phyloP scores from a whole-genome alignment of 1,140 invertebrate genomes.

The Drosophila micromelanica region DNA sequence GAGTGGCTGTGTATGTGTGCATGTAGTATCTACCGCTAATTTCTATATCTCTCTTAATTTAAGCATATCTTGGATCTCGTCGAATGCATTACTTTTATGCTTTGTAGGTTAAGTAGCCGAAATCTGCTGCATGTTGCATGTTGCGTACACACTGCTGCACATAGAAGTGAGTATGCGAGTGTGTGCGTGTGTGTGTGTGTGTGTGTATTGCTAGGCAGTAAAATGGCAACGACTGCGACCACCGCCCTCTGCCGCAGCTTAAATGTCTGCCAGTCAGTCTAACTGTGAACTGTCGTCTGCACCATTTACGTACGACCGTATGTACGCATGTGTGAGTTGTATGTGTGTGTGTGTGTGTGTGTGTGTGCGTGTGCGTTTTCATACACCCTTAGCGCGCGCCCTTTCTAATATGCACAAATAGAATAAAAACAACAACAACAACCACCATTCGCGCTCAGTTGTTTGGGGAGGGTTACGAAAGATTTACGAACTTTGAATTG shows the following conservation, averaged over 20 bases:
- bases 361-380: constrained; percentile 28
- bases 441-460: constrained; percentile 21
- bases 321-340: constrained; percentile 32
- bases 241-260: constrained; percentile 77
- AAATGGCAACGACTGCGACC: constrained; percentile 57
- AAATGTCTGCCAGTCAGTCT: constrained; percentile 77
- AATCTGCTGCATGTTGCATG: constrained; percentile 67
- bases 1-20: constrained; percentile 16
- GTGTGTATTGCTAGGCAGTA: constrained; percentile 30
- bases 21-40: constrained; percentile 52
- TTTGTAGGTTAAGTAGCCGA: constrained; percentile 77
- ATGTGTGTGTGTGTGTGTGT: constrained; percentile 7
- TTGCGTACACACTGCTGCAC: constrained; percentile 20
- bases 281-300: constrained; percentile 66
- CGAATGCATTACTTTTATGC: constrained; percentile 13
- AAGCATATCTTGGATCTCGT: not conserved
- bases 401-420: constrained; percentile 21
- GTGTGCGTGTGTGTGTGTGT: constrained; percentile 19
- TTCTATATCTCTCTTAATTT: constrained; percentile 48
- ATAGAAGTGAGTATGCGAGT: not conserved
- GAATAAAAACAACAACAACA: too few relatives aligned
- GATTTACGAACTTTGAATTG: constrained; percentile 2
- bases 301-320: constrained; percentile 22
- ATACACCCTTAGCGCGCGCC: constrained; percentile 26
- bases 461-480: constrained; percentile 21